phyloP scores from a whole-genome alignment of 1,140 invertebrate genomes.

The Drosophila kanapiae region DNA sequence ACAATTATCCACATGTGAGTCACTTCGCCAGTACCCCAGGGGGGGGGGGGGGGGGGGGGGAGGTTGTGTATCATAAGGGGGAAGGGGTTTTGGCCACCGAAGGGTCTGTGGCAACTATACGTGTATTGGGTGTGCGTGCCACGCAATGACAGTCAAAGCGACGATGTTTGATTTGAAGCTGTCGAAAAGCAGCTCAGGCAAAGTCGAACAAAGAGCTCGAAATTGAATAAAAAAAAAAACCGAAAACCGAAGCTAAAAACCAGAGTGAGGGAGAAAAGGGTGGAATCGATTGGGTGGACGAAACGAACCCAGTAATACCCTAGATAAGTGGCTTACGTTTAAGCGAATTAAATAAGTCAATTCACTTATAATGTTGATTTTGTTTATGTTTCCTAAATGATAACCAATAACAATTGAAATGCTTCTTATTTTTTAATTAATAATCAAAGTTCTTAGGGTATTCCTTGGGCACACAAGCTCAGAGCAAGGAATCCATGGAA shows the following conservation, averaged over 20 bases:
- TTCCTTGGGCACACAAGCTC: no score
- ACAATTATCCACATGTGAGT: conserved; percentile 71
- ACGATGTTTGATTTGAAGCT: conserved; percentile 74
- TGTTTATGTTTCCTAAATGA: background rate
- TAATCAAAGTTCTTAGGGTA: background rate
- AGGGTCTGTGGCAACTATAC: background rate
- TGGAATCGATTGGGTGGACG: conserved; percentile 2
- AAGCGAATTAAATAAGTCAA: conserved; percentile 18
- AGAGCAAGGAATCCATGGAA: no score
- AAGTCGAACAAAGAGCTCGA: conserved; percentile 24
- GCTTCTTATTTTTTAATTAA: background rate
- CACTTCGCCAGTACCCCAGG: background rate
- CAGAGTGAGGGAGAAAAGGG: background rate
- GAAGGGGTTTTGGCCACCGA: background rate
- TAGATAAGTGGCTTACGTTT: conserved; percentile 12
- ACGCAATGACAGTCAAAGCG: conserved; percentile 64
- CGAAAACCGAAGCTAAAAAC: background rate
- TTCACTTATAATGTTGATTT: background rate
- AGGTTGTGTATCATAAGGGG: background rate
- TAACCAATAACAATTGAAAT: background rate
- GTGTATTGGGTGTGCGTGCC: conserved; percentile 48
- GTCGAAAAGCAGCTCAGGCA: conserved; percentile 62
- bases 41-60: background rate
- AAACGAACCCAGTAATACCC: conserved; percentile 27
- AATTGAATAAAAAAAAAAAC: conserved; percentile 12